Evolutionary conservation across 2,797 vertebrate species (phyloP), one percentile per base, ranked within the genome.

Genomic region (Sebastiscus albofasciatus): DNA sequence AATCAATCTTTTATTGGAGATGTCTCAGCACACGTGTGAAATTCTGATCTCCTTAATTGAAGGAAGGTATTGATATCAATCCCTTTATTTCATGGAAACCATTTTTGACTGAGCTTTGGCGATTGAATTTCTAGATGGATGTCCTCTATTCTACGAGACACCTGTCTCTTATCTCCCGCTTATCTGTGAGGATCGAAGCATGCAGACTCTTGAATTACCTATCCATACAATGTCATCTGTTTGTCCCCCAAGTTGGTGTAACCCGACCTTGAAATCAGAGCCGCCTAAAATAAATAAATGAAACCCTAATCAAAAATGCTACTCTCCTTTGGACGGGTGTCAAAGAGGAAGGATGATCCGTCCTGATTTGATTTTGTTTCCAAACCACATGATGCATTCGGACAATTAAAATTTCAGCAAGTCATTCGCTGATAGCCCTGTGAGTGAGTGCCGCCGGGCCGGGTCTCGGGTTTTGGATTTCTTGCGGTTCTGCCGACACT

Each of bases 331-430:
- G 92, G 95, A 95, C 64, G 91, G 90, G 92, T 75, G 88, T 91
- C 92, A 91, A 86, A 92, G 84, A 90, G 91, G 93, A 91, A 94
- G 93, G 89, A 92, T 93, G 92, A 95, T 91, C 81, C 56, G 82
- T 93, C 93, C 91, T 94, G 95, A 96, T 95, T 95, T 93, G 81
- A 90, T 92, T 96, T 92, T 90, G 93, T 93, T 95, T 95, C 92
- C 92, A 94, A 94, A 95, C 93, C 95, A 95, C 95, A 96, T 94
- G 94, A 96, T 95, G 93, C 94, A 96, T 94, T 96, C 95, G 92
- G 94, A 96, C 95, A 97, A 96, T 96, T 96, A 96, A 96, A 96
- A 94, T 96, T 97, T 96, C 94, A 96, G 90, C 94, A 94, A 95
- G 94, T 95, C 95, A 92, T 95, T 96, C 93, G 91, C 93, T 96